Base-by-base conservation (phyloP, 2,888 invertebrate species). In the Tryphoninae sp. region DNA sequence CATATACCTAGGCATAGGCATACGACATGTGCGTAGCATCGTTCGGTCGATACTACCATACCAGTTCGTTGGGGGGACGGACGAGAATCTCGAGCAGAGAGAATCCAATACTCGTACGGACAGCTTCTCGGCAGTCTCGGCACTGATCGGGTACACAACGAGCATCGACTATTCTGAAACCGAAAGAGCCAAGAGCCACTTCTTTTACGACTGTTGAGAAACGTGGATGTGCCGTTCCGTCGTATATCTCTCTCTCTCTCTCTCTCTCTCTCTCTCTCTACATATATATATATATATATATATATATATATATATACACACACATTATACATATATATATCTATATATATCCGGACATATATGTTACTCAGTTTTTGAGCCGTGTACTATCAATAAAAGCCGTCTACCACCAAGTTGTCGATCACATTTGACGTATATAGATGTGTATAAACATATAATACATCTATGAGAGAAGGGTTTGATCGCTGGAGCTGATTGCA, bases 41-140 rank as follows among this genome's bases (percentile, higher is more conserved):
- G 82, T 75, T 72, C 72, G 76, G 67, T 53, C 67, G 16, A 61
- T 67, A 58, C 59, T 71, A 33, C 33, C 33, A 33, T 71, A 33
- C 33, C 33, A 33, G 33, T 49, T 62, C 68, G 67, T 71, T 19
- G 19, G 19, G 19, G 19, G 19, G 19, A 19, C 19, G 19, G 62
- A 33, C 55, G 51, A 62, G 42, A 74, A 55, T 45, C 58, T 51
- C 55, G 49, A 67, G 65, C 23, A 74, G 53, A 75, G 80, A 80
- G 23, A 65, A 73, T 51, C 69, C 58, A 16, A 65, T 53, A 74
- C 62, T 67, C 65, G 51, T 23, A 65, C 65, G 51, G 23, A 51
- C 49, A 9, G 13, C 7, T 19, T 13, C 8, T 13, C 49, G 23
- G 49, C 22, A 23, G 7, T 19, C 2, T 9, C 64, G 23, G 13